Evolutionary conservation across 2,888 invertebrate genomes (phyloP).

Genomic region (Calliphora vomitoria): DNA sequence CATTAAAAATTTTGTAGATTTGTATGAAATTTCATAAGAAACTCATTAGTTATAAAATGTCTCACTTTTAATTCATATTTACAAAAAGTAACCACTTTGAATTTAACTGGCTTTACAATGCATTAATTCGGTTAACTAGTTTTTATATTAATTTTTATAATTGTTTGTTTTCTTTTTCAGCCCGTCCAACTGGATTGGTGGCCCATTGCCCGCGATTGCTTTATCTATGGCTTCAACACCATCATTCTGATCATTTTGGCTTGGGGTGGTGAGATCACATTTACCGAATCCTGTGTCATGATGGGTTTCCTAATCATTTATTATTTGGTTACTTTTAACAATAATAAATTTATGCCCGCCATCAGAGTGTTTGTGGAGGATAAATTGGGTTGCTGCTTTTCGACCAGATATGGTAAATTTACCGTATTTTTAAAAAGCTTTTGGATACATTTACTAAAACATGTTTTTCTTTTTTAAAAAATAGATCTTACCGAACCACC

Average conservation of each 20-base stretch:
- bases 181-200: slow-evolving; percentile 91
- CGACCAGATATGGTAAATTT: slow-evolving; percentile 82
- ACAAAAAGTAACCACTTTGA: slow-evolving; percentile 4
- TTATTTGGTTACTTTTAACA: slow-evolving; percentile 90
- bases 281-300: slow-evolving; percentile 91
- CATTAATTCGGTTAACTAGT: too few species aligned
- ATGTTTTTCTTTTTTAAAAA: background rate
- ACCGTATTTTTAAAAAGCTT: background rate
- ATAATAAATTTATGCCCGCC: slow-evolving; percentile 85
- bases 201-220: slow-evolving; percentile 92
- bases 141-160: too few species aligned
- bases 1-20: background rate
- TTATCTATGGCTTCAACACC: slow-evolving; percentile 91
- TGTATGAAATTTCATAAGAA: background rate
- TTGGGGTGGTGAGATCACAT: slow-evolving; percentile 91
- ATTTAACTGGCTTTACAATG: too few species aligned
- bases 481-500: slow-evolving; percentile 84
- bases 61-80: background rate
- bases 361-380: slow-evolving; percentile 83
- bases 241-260: slow-evolving; percentile 89
- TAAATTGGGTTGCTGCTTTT: slow-evolving; percentile 83
- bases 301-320: slow-evolving; percentile 91
- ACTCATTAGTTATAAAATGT: background rate
- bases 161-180: slow-evolving; percentile 83
- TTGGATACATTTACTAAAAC: background rate